Base-by-base conservation (phyloP, 2,797 vertebrate species). In the Sarcoramphus papa region DNA sequence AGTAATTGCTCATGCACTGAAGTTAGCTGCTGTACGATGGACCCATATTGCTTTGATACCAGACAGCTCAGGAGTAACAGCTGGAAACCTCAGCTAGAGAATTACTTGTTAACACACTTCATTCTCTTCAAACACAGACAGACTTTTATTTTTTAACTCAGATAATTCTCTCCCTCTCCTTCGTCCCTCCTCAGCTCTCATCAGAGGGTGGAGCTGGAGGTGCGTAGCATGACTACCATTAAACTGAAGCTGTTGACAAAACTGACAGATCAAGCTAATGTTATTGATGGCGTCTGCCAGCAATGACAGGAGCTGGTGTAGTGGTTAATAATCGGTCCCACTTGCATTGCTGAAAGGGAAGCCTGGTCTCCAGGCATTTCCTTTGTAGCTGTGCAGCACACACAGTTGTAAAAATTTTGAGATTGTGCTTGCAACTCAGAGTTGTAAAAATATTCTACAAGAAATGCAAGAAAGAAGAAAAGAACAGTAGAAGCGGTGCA, bases 31-130 rank as follows among this genome's bases (percentile, higher is more conserved):
- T 83, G 33, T 51, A 48, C 2, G 0, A 35, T 25, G 22, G 30
- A 85, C 60, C 68, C 78, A 16, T 47, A 64, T 23, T 63, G 90
- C 96, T 97, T 94, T 95, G 88, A 92, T 86, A 88, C 54, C 68
- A 95, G 59, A 79, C 47, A 92, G 83, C 88, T 96, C 81, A 81
- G 92, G 81, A 97, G 76, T 50, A 96, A 92, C 90, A 95, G 96
- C 95, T 90, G 81, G 93, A 96, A 93, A 94, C 77, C 73, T 85
- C 95, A 92, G 90, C 64, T 85, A 93, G 77, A 77, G 63, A 51
- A 93, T 56, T 65, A 73, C 85, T 60, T 82, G 74, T 87, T 85
- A 91, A 77, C 88, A 53, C 30, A 76, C 33, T 93, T 95, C 74
- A 91, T 89, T 94, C 79, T 60, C 86, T 87, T 95, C 91, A 86